Conservation (phyloP, 2,888 invertebrate species). For the Tachina grossa region DNA sequence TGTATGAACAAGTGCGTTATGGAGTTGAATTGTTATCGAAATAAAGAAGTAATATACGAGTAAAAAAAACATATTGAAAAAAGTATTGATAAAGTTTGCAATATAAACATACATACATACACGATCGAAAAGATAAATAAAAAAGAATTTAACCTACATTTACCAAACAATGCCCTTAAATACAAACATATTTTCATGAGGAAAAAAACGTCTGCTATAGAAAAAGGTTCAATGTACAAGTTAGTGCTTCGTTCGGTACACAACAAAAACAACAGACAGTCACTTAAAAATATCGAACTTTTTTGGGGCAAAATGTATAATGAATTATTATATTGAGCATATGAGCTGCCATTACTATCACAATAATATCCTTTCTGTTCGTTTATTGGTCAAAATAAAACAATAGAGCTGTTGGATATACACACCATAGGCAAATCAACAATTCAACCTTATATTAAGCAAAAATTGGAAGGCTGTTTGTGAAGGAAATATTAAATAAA, state of each 20-base stretch:
- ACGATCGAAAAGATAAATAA: neutral
- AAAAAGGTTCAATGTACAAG: conserved; percentile 49
- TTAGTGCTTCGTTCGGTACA: neutral
- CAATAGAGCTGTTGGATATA: conserved; percentile 46
- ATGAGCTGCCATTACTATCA: conserved; percentile 45
- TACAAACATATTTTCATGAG: conserved; percentile 42
- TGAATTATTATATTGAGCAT: conserved; percentile 58
- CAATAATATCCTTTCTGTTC: conserved; percentile 42
- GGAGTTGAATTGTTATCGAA: conserved; percentile 17
- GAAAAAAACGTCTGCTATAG: conserved; percentile 56
- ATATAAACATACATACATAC: neutral
- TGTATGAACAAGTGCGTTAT: neutral
- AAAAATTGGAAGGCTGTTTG: neutral
- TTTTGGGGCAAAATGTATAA: conserved; percentile 31
- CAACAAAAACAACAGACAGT: neutral
- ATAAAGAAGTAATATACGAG: conserved; percentile 28
- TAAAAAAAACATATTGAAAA: conserved; percentile 23
- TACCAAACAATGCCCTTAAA: conserved; percentile 52
- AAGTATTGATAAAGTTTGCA: conserved; percentile 43
- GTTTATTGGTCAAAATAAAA: conserved; percentile 54
- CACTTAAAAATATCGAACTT: conserved; percentile 35
- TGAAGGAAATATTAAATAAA: neutral
- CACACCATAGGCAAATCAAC: conserved; percentile 12
- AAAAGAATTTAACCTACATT: conserved; percentile 58
- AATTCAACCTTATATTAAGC: neutral